Conservation (phyloP, 2,797 vertebrate species). For the Botia almorhae region DNA sequence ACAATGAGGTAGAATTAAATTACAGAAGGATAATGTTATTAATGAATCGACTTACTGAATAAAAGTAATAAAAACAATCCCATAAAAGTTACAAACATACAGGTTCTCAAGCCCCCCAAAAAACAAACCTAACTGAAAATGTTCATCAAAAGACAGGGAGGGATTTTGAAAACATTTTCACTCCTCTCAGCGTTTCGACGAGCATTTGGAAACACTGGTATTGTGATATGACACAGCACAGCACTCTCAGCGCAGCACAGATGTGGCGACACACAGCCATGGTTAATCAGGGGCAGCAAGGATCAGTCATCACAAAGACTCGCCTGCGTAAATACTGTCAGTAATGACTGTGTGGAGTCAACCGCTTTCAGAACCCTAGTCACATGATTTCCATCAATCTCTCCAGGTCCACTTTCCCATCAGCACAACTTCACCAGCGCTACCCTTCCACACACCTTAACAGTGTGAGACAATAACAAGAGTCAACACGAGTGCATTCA, state of each 20-base stretch:
- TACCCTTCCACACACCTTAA: conserved; percentile 9
- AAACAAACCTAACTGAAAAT: neutral
- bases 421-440: neutral
- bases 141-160: conserved; percentile 9
- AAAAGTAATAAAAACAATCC: neutral
- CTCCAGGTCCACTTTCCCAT: conserved; percentile 12
- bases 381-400: conserved; percentile 32
- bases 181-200: conserved; percentile 70
- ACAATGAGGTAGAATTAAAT: neutral
- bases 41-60: neutral
- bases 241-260: conserved; percentile 71
- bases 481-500: conserved; percentile 64
- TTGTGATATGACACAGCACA: conserved; percentile 70
- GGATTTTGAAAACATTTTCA: conserved; percentile 40
- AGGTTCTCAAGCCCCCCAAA: neutral
- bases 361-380: conserved; percentile 51
- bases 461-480: conserved; percentile 55
- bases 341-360: conserved; percentile 61
- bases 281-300: conserved; percentile 71
- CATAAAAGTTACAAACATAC: no score
- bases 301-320: conserved; percentile 70
- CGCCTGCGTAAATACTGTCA: conserved; percentile 70
- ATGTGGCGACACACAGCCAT: conserved; percentile 67
- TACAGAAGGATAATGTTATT: neutral
- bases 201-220: conserved; percentile 72